A percentile compares a stretch with the other conserved stretches of the same genome.
These are phyloP conservation scores for Sylvicola cinctus DNA, from an alignment of 2,888 invertebrate species.

Conservation along the genomic window DNA sequence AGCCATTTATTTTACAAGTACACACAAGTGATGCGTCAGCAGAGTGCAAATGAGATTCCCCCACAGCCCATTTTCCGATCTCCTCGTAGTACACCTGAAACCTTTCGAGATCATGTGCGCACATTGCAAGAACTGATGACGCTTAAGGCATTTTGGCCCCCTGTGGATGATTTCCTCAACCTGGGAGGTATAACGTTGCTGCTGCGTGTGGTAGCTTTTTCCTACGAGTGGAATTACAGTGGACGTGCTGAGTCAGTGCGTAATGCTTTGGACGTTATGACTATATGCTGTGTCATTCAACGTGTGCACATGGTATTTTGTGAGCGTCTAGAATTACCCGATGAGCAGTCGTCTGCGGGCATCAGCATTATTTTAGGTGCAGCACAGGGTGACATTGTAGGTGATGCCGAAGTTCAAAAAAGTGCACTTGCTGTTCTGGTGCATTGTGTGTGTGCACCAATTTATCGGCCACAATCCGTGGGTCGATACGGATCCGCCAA, in stretches of 20 bases:
- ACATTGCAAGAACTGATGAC: conserved; percentile 55
- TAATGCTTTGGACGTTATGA: conserved; percentile 68
- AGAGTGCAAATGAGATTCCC: conserved; percentile 24
- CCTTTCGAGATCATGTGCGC: conserved; percentile 71
- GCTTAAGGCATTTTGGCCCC: conserved; percentile 62
- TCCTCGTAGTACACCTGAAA: conserved; percentile 48
- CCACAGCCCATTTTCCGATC: conserved; percentile 31
- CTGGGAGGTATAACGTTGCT: conserved; percentile 66
- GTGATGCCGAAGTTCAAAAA: conserved; percentile 81
- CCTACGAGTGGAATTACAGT: conserved; percentile 81
- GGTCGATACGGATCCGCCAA: conserved; percentile 28
- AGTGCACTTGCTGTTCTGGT: conserved; percentile 78
- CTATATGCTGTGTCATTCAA: conserved; percentile 78
- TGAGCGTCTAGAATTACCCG: conserved; percentile 54
- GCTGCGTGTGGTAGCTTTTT: conserved; percentile 68
- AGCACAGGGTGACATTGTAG: conserved; percentile 78
- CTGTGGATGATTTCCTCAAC: conserved; percentile 69
- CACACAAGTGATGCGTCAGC: conserved; percentile 42
- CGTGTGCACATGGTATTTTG: conserved; percentile 53
- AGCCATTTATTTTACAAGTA: conserved; percentile 68
- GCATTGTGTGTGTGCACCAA: conserved; percentile 86
- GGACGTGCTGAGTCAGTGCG: conserved; percentile 68
- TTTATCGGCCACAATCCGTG: conserved; percentile 35
- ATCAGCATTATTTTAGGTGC: conserved; percentile 65
- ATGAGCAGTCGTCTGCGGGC: conserved; percentile 56